Percentiles rank a stretch among this genome's conserved stretches.
Evolutionary conservation across 2,888 invertebrate genomes (phyloP).

Genomic region (Parnassius apollo): DNA sequence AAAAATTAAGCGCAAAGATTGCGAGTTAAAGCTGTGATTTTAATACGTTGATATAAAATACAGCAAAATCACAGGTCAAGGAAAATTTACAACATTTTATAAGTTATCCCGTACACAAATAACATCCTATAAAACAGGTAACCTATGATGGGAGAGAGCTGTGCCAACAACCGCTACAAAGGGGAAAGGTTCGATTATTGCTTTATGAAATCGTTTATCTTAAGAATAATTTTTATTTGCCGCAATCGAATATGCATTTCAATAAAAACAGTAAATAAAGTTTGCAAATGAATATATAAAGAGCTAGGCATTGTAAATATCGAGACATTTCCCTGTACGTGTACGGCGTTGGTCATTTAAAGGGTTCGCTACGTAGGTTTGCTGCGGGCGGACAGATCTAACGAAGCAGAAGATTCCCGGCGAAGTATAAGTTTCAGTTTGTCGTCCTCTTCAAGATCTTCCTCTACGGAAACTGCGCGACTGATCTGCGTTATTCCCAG

Average conservation of each 20-base stretch:
- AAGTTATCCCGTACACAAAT: no score
- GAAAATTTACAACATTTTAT: no score
- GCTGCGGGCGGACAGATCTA: slow-evolving; percentile 53
- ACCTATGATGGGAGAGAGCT: slow-evolving; percentile 8
- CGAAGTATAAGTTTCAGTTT: slow-evolving; percentile 61
- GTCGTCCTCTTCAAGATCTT: slow-evolving; percentile 68
- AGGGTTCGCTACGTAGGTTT: slow-evolving; percentile 48
- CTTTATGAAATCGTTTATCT: no score
- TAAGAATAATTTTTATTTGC: no score
- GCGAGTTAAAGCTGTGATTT: no score
- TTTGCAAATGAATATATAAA: neutral
- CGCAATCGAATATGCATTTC: no score
- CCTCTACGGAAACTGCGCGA: slow-evolving; percentile 64
- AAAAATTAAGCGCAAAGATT: no score
- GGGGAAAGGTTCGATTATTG: no score
- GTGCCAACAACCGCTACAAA: neutral
- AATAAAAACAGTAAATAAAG: neutral
- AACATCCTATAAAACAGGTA: neutral
- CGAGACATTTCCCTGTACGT: neutral
- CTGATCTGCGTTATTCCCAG: slow-evolving; percentile 68
- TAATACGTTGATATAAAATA: no score
- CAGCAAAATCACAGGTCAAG: no score
- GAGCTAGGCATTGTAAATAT: no score
- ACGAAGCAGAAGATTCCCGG: slow-evolving; percentile 63
- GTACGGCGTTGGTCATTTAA: neutral